phyloP scores from a whole-genome alignment of 2,113 vertebrate genomes.

The Holacanthus passer region DNA sequence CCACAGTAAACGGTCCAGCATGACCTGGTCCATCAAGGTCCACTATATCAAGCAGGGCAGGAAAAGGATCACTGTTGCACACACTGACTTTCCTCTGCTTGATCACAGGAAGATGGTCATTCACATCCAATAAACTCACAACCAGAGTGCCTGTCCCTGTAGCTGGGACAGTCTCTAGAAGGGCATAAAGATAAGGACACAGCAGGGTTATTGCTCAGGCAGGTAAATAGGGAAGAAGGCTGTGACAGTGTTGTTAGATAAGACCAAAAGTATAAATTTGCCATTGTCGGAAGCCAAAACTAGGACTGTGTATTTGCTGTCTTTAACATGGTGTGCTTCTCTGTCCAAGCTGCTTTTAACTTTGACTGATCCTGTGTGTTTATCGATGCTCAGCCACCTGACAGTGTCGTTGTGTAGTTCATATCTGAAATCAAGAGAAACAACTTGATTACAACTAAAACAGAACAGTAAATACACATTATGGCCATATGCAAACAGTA shows the following conservation, averaged over 20 bases:
- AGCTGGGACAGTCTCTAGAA: conserved; percentile 64
- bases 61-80: conserved; percentile 59
- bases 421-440: conserved; percentile 78
- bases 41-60: conserved; percentile 59
- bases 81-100: conserved; percentile 52
- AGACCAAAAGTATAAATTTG: conserved; percentile 55
- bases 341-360: conserved; percentile 85
- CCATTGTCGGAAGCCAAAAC: conserved; percentile 87
- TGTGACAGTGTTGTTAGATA: not conserved
- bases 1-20: conserved; percentile 60
- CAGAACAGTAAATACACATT: not conserved
- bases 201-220: not conserved
- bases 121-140: conserved; percentile 75
- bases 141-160: conserved; percentile 83
- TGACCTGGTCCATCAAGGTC: conserved; percentile 68
- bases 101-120: conserved; percentile 76
- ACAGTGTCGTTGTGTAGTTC: conserved; percentile 84
- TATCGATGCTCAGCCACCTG: conserved; percentile 85
- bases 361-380: conserved; percentile 81
- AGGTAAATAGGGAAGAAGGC: not conserved
- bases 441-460: conserved; percentile 34
- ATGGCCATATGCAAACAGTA: not conserved
- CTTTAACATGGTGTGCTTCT: conserved; percentile 77
- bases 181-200: not conserved
- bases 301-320: conserved; percentile 86